phyloP scores from a whole-genome alignment of 2,888 invertebrate species.

The Platypus cylindrus region DNA sequence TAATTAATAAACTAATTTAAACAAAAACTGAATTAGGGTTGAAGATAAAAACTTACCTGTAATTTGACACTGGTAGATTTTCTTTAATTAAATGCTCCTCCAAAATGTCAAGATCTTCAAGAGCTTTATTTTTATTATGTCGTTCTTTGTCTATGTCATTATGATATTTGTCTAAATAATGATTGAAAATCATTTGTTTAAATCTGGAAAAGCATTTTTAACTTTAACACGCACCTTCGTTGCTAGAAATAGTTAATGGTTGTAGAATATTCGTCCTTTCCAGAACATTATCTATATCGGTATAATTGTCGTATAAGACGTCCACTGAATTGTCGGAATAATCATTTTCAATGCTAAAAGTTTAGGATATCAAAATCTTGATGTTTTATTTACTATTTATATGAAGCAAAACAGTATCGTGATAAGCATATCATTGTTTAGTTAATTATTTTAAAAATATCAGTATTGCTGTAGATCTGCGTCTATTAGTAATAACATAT shows the following conservation, averaged over 20 bases:
- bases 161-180: slow-evolving; percentile 17
- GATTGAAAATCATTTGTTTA: slow-evolving; percentile 4
- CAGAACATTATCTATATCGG: slow-evolving; percentile 26
- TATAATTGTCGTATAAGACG: slow-evolving; percentile 38
- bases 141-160: slow-evolving; percentile 17
- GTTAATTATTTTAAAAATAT: background rate
- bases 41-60: slow-evolving; percentile 8
- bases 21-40: background rate
- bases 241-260: slow-evolving; percentile 24
- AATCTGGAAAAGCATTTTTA: slow-evolving; percentile 3
- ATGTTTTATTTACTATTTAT: no score
- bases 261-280: slow-evolving; percentile 29
- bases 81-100: slow-evolving; percentile 67
- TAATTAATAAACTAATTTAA: background rate
- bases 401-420: no score
- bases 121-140: slow-evolving; percentile 40
- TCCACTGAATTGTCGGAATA: no score
- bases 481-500: background rate
- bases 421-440: no score
- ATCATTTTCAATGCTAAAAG: no score
- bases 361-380: no score
- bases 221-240: slow-evolving; percentile 13
- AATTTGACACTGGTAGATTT: slow-evolving; percentile 37
- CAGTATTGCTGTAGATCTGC: background rate
- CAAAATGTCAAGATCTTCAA: slow-evolving; percentile 69